Base-by-base conservation (phyloP, 2,888 invertebrate species). In the Phorcus lineatus region DNA sequence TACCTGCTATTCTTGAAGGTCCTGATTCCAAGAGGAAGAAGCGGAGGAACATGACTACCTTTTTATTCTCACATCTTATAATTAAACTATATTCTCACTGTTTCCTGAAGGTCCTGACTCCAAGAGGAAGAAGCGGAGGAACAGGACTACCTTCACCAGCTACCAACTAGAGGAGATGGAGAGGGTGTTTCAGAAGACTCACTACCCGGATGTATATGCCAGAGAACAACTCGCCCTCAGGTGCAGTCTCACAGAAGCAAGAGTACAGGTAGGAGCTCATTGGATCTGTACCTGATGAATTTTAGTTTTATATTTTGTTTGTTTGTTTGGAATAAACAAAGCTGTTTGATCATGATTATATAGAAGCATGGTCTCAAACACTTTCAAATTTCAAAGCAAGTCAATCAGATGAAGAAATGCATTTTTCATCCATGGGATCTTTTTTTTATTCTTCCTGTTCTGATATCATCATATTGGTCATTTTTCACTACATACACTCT, bases 141-240 rank as follows among this genome's bases (percentile, higher is more conserved):
- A 93, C 84, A 82, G 93, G 75, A 93, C 93, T 36, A 93, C 93
- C 16, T 93, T 93, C 86, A 93, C 93, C 13, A 93, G 92, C 83
- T 92, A 90, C 83, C 93, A 93, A 82, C 85, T 93, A 76, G 93
- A 93, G 82, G 93, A 93, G 87, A 92, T 93, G 92, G 93, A 93
- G 84, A 80, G 92, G 36, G 90, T 93, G 2, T 93, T 93, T 83
- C 92, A 93, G 86, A 92, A 92, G 87, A 93, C 93, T 0, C 93
- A 93, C 82, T 93, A 93, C 83, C 93, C 93, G 36, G 93, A 93
- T 82, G 93, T 93, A n/a, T 92, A 92, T 80, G 92, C 92, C 4
- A 84, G 93, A 17, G 93, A 93, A 82, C 93, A 93, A 85, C 87
- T 93, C 31, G 93, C 93, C 0, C 85, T 92, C 1, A 83, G 92